These are phyloP conservation scores for Hoplodrina blanda DNA, from an alignment of 2,888 invertebrate species.

Conservation along the genomic window DNA sequence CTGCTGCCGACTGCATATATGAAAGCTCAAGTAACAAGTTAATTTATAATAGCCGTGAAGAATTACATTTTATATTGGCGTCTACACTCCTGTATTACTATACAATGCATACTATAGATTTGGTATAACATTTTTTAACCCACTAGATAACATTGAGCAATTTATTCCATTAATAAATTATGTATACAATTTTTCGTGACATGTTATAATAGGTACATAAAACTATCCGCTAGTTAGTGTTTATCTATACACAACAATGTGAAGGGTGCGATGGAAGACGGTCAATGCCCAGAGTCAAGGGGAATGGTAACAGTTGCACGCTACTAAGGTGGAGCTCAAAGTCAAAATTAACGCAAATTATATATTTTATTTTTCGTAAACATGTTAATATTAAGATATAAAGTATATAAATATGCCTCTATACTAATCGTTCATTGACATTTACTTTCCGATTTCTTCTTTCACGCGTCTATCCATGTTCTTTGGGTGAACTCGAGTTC, in stretches of 20 bases:
- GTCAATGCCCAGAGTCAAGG: constrained; percentile 82
- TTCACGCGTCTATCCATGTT: background rate
- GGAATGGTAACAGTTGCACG: constrained; percentile 81
- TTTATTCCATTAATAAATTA: constrained; percentile 67
- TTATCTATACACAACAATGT: constrained; percentile 86
- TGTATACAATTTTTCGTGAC: constrained; percentile 66
- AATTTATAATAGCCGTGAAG: constrained; percentile 66
- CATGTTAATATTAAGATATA: constrained; percentile 62
- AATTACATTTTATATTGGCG: constrained; percentile 53
- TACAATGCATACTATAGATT: constrained; percentile 74
- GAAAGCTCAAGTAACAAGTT: constrained; percentile 68
- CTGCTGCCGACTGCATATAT: constrained; percentile 55
- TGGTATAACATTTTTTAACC: constrained; percentile 81
- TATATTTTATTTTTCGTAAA: constrained; percentile 63
- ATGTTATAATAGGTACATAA: constrained; percentile 63
- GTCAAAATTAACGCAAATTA: constrained; percentile 62
- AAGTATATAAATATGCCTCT: constrained; percentile 67
- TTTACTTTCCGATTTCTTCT: constrained; percentile 29
- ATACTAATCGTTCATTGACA: constrained; percentile 47
- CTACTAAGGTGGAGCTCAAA: constrained; percentile 55
- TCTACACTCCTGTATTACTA: constrained; percentile 62
- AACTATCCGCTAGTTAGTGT: constrained; percentile 67
- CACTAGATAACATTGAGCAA: constrained; percentile 88
- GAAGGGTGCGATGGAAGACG: constrained; percentile 80
- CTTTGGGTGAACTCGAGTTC: too few species aligned